These are phyloP conservation scores for Falco biarmicus DNA, from an alignment of 2,797 vertebrate genomes.

Conservation along the genomic window DNA sequence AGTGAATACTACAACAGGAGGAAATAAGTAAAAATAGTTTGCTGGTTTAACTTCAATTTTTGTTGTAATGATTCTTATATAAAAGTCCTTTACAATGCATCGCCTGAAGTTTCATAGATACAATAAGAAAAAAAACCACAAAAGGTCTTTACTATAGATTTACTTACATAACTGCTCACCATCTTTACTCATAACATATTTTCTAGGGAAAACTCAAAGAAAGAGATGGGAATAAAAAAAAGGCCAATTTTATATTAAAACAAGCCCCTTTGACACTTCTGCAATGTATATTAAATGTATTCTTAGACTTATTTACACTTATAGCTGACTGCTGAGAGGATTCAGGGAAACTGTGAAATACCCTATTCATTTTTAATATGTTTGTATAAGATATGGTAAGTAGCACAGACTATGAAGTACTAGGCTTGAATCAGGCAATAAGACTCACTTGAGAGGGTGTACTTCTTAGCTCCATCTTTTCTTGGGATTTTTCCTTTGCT, in stretches of 20 bases:
- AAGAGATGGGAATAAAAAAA: neutral
- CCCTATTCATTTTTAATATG: neutral
- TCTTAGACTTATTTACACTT: neutral
- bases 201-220: neutral
- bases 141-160: neutral
- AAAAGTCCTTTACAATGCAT: neutral
- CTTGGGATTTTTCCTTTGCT: constrained; percentile 97
- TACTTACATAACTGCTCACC: neutral
- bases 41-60: neutral
- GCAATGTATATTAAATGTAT: neutral
- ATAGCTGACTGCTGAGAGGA: neutral
- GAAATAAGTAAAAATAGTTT: neutral
- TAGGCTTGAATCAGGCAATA: neutral
- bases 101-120: neutral
- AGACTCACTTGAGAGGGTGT: constrained; percentile 90
- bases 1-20: neutral
- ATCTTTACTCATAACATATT: neutral
- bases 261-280: neutral
- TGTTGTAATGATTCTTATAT: neutral
- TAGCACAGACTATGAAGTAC: neutral
- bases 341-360: neutral
- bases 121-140: neutral
- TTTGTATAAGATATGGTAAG: neutral
- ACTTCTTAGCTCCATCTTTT: constrained; percentile 93
- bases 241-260: neutral